Base-by-base conservation (phyloP, 1,140 invertebrate genomes). In the Heliconius hewitsoni region DNA sequence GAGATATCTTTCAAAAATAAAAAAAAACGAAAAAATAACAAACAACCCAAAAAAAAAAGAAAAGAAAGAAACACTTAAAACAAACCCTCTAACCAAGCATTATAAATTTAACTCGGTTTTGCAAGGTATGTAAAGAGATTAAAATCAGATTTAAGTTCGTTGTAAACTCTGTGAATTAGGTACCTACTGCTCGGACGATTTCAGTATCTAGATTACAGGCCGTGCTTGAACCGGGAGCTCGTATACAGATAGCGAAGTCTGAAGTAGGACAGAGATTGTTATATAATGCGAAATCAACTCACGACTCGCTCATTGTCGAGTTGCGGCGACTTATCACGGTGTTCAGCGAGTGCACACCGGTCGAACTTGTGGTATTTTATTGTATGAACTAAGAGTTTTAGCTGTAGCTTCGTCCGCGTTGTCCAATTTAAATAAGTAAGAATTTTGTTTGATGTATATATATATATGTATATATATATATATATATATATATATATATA, bases 291-390 rank as follows among this genome's bases (percentile, higher is more conserved):
- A 86, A 89, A 88, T 88, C 89, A 89, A 85, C 87, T 90, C 87
- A 86, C 86, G 87, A 88, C 85, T 85, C 77, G 66, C 81, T 88
- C 90, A 92, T 92, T 91, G 90, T 92, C 74, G 81, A 84, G 82
- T 84, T 85, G 84, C 78, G 83, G 78, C 82, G 86, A 90, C 85
- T 93, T 93, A 93, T 92, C 90, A 87, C 84, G 83, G 82, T 84
- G 88, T 88, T 89, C 89, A 85, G 85, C 74, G 83, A 85, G 83
- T 84, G 84, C 60, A 66, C 23, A 30, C 60, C 60, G 27, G 18
- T 30, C 9, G 4, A 66, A 66, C 13, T 66, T 66, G 27, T 30
- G 4, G 11, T 66, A 30, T 37, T 60, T 60, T 39, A 76, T 52
- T 52, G 16, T 46, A 16, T 16, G 16, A 46, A 46, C 42, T 46